These are phyloP conservation scores for Dipodomys ordii DNA, from an alignment of 2,113 vertebrate species.

Conservation along the genomic window DNA sequence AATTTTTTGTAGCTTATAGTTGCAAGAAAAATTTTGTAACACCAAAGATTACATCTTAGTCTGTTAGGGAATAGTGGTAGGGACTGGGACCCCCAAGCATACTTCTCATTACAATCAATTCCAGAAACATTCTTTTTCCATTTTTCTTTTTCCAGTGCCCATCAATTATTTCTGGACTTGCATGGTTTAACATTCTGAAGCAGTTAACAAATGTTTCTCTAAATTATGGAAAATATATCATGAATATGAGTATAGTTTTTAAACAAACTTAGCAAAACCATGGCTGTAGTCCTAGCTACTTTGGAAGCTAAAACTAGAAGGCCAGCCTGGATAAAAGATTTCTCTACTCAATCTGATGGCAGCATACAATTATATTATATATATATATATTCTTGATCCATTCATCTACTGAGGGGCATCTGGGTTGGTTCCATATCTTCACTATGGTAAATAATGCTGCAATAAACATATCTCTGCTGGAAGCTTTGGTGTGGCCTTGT, in stretches of 20 bases:
- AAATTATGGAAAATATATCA: neutral
- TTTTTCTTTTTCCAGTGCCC: neutral
- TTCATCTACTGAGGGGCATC: too few relatives aligned
- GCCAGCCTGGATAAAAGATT: too few relatives aligned
- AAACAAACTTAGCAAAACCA: too few relatives aligned
- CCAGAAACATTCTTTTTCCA: neutral
- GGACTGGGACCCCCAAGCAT: accelerated
- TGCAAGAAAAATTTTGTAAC: neutral
- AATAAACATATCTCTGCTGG: too few relatives aligned
- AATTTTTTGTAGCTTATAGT: neutral
- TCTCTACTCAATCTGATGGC: too few relatives aligned
- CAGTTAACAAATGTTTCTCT: neutral
- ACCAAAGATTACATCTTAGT: neutral
- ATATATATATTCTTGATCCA: too few relatives aligned
- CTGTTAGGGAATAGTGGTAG: neutral
- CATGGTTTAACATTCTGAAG: neutral
- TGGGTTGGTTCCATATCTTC: too few relatives aligned
- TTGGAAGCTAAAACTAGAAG: too few relatives aligned
- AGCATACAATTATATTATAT: too few relatives aligned
- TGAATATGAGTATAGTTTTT: neutral
- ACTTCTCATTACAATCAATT: neutral
- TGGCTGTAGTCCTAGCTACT: too few relatives aligned
- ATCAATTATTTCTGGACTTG: neutral
- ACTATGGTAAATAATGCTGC: too few relatives aligned
- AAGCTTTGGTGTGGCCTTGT: too few relatives aligned